Evolutionary conservation across 1,140 invertebrate species (phyloP).

Genomic region (Chlorops oryzae): DNA sequence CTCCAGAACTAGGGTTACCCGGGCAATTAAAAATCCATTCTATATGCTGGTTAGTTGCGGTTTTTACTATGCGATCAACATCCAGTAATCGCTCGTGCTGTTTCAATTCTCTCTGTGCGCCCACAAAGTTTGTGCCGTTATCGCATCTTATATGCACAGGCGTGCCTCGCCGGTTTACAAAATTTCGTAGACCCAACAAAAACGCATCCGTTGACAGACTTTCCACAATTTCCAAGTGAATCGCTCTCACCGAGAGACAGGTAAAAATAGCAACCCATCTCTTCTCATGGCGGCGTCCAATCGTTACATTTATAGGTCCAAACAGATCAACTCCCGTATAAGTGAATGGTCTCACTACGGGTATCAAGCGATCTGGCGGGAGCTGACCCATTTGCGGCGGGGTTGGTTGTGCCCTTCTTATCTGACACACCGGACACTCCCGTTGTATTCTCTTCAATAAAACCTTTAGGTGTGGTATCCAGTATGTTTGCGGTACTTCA

Average conservation of each 20-base stretch:
- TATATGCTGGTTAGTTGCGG: conserved; percentile 6
- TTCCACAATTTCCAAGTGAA: conserved; percentile 19
- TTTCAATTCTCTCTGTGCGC: conserved; percentile 26
- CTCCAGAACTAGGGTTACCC: conserved; percentile 27
- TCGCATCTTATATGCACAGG: conserved; percentile 32
- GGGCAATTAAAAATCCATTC: conserved; percentile 34
- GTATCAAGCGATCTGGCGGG: not conserved
- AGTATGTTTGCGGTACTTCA: too few relatives aligned
- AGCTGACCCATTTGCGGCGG: conserved; percentile 3
- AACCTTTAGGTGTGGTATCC: too few relatives aligned
- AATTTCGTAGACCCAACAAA: conserved; percentile 15
- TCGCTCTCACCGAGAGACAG: conserved; percentile 17
- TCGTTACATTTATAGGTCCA: conserved; percentile 14
- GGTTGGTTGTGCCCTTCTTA: conserved; percentile 9
- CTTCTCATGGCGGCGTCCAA: conserved; percentile 20
- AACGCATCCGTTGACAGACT: conserved; percentile 12
- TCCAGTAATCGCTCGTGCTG: conserved; percentile 1
- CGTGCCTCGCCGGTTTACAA: conserved; percentile 23
- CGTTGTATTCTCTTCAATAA: not conserved
- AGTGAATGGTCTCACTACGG: conserved; percentile 8
- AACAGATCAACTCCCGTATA: conserved; percentile 11
- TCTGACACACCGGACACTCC: not conserved
- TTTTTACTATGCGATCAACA: not conserved
- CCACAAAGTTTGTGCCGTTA: conserved; percentile 43
- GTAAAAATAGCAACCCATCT: conserved; percentile 23